Evolutionary conservation across 1,140 invertebrate species (phyloP).

Genomic region (Dufourea novaeangliae): DNA sequence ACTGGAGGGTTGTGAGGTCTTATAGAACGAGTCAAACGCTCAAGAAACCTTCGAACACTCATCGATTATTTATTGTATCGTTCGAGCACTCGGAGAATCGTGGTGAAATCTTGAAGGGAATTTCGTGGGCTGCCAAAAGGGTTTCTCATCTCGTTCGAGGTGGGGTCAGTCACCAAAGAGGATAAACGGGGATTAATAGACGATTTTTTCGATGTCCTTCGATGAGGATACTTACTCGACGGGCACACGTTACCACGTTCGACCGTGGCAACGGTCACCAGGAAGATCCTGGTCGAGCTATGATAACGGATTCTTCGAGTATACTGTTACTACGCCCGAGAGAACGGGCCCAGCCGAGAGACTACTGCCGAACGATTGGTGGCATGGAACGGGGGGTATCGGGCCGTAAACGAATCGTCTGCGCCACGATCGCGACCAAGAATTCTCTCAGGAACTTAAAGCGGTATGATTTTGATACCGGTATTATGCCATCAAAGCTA

Average conservation of each 20-base stretch:
- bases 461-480: too few relatives aligned
- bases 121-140: too few relatives aligned
- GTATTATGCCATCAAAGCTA: too few relatives aligned
- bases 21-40: too few relatives aligned
- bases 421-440: constrained; percentile 18
- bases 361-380: constrained; percentile 65
- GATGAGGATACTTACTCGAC: background rate
- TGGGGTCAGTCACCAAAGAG: too few relatives aligned
- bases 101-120: too few relatives aligned
- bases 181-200: background rate
- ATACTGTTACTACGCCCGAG: constrained; percentile 75
- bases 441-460: background rate
- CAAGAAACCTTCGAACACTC: too few relatives aligned
- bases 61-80: too few relatives aligned
- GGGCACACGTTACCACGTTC: constrained; percentile 28
- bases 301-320: constrained; percentile 75
- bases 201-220: constrained; percentile 2
- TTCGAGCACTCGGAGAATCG: too few relatives aligned
- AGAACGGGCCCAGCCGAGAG: constrained; percentile 55
- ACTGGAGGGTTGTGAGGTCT: too few relatives aligned
- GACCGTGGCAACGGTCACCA: constrained; percentile 53
- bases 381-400: constrained; percentile 68
- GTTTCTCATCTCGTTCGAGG: too few relatives aligned
- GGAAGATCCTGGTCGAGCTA: constrained; percentile 62
- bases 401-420: constrained; percentile 63